Base-by-base conservation (phyloP, 2,113 vertebrate species). In the Corythaixoides concolor region DNA sequence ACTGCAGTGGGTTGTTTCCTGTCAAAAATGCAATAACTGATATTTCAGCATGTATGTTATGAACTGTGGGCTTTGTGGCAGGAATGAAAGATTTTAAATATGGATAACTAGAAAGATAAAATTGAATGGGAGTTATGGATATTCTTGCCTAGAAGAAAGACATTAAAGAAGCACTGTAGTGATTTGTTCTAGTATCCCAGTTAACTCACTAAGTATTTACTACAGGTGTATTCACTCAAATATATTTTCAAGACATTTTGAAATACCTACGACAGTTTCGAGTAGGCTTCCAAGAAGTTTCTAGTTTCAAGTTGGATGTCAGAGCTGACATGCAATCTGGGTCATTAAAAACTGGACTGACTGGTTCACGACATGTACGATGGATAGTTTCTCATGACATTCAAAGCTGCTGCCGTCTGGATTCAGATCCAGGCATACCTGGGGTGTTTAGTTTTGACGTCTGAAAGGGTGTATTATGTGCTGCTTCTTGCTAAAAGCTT, bases 1-100 rank as follows among this genome's bases (percentile, higher is more conserved):
- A 74, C 33, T 53, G 41, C 35, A 68, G 69, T 10, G 9, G 56
- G 33, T 93, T 86, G 47, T 93, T 96, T 92, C 52, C 88, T 89
- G 88, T 94, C 55, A 94, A 83, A 93, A 96, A 80, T 83, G 49
- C 45, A 89, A 4, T 75, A 95, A 76, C 64, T 81, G 84, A 15
- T 86, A 85, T 81, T 96, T 86, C 86, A 94, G 13, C 67, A 16
- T 32, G 22, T 47, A 75, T 16, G 9, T 73, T 90, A 62, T 66
- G 49, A 96, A 64, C 64, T 19, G 16, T n/a, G 26, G 35, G 50
- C 69, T 85, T 93, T 4, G 2, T 92, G 15, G 67, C 28, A 74
- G 53, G 39, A 92, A 35, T 64, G 58, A 91, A 85, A 63, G 18
- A 19, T 77, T 93, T 62, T 85, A 67, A 64, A 52, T 95, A 86